Evolutionary conservation across 2,888 invertebrate species (phyloP), one percentile per base, ranked within the genome.

Genomic region (Prosapia bicincta): DNA sequence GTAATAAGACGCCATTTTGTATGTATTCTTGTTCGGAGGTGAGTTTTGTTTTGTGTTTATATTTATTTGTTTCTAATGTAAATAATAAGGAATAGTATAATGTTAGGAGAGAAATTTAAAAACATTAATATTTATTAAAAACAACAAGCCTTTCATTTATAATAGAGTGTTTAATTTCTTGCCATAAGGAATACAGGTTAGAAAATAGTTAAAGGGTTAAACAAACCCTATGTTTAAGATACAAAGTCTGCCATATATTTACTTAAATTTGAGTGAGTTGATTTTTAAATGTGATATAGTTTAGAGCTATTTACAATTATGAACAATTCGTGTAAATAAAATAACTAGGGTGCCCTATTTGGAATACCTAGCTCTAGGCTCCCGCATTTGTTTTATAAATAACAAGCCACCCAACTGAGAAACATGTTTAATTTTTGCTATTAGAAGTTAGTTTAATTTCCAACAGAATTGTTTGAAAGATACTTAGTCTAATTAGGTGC

Each of bases 1-100:
- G 15, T 38, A 54, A 6, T 3, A 67, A n/a, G 26, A 74, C 74
- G 74, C 74, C 74, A 74, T 74, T 74, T 74, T 74, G 13, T 54
- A 54, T 67, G 74, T 65, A 25, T 43, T 38, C 74, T 74, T 69
- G 30, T 69, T 69, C 69, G 69, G 74, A 69, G 74, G 74, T 74
- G 54, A 20, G 54, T 54, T 54, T 3, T 54, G 54, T 54, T 9
- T 54, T 54, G 54, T 54, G 54, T 54, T 5, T 54, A 20, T 54
- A 54, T 54, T 10, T 54, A 54, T 54, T 54, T 54, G 7, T 6
- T 9, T 54, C 13, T 54, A 6, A 13, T 54, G 6, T 54, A 20
- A 20, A 5, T 10, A 2, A n/a, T n/a, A n/a, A n/a, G n/a, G n/a
- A n/a, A n/a, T n/a, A n/a, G n/a, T n/a, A n/a, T n/a, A n/a, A n/a